phyloP scores from a whole-genome alignment of 2,888 invertebrate species.

The Norana najaformis region DNA sequence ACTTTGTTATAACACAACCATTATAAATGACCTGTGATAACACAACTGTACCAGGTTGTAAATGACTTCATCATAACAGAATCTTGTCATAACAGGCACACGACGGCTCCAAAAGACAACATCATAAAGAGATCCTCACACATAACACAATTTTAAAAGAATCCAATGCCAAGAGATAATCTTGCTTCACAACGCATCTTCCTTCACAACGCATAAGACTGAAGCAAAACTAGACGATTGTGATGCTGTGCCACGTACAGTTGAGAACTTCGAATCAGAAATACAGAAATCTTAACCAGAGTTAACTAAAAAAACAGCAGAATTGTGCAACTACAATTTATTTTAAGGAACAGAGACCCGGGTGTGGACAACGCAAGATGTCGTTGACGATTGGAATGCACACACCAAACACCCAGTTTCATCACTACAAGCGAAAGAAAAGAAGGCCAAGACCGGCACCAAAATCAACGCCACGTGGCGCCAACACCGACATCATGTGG shows the following conservation, averaged over 20 bases:
- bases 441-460: background rate
- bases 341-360: background rate
- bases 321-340: background rate
- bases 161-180: background rate
- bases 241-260: background rate
- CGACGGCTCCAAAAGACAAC: background rate
- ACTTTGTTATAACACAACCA: background rate
- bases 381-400: background rate
- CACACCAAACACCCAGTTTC: conserved; percentile 13
- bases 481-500: background rate
- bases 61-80: background rate
- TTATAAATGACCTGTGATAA: background rate
- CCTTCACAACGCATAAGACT: background rate
- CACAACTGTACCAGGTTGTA: background rate
- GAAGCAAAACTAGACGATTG: background rate
- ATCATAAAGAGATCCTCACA: background rate
- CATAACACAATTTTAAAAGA: background rate
- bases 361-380: background rate
- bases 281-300: background rate
- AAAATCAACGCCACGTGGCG: background rate
- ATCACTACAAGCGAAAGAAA: background rate
- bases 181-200: background rate
- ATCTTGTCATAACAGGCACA: no score
- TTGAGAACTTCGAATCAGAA: background rate
- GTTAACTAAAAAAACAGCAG: conserved; percentile 1